Conservation (phyloP, 2,113 vertebrate genomes). For the Junco hyemalis region DNA sequence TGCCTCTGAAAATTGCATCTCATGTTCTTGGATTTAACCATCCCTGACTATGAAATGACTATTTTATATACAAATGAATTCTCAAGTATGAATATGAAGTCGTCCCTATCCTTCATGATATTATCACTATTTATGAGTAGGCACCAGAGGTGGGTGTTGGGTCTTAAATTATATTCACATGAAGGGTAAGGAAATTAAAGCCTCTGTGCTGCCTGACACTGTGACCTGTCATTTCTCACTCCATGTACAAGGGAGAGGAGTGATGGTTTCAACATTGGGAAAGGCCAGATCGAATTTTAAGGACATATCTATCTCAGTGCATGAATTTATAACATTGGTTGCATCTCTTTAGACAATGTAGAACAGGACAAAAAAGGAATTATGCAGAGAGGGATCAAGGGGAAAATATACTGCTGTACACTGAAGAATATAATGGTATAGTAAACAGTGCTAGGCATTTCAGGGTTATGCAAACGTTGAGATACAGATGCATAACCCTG, state of each 20-base stretch:
- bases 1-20: conserved; percentile 38
- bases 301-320: not conserved
- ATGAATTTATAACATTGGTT: not conserved
- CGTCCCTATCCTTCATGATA: not conserved
- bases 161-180: not conserved
- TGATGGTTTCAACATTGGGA: not conserved
- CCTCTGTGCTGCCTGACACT: not conserved
- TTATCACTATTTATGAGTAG: conserved; percentile 42
- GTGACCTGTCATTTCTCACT: not conserved
- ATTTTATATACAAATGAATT: conserved; percentile 54
- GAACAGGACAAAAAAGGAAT: not conserved
- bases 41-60: conserved; percentile 28
- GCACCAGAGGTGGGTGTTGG: not conserved
- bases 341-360: not conserved
- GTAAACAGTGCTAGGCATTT: not conserved
- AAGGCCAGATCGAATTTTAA: not conserved
- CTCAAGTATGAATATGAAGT: conserved; percentile 15
- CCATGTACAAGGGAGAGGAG: not conserved
- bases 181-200: conserved; percentile 29
- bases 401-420: not conserved
- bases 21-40: conserved; percentile 31
- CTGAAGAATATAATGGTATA: not conserved
- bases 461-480: not conserved
- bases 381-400: not conserved
- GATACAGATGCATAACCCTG: not conserved